phyloP scores from a whole-genome alignment of 2,113 vertebrate genomes.

The Ceuthmochares aereus region DNA sequence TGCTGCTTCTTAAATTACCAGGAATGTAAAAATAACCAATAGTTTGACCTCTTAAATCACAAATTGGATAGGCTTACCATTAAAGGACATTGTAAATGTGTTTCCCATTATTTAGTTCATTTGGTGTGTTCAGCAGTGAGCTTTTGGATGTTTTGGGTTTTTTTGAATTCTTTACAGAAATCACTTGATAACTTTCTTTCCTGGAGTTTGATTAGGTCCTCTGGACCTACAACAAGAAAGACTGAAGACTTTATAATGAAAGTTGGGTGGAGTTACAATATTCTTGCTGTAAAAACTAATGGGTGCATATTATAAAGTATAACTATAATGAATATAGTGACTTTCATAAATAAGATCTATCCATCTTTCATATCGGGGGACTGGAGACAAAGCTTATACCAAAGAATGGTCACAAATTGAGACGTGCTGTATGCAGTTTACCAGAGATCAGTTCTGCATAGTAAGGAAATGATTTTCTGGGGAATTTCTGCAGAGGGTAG shows the following conservation, averaged over 20 bases:
- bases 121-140: slow-evolving; percentile 74
- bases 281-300: not conserved
- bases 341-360: not conserved
- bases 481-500: not conserved
- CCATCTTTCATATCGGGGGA: not conserved
- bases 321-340: not conserved
- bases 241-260: slow-evolving; percentile 38
- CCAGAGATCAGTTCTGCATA: not conserved
- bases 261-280: not conserved
- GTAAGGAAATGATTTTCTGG: not conserved
- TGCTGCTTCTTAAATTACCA: slow-evolving; percentile 79
- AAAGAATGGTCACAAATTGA: not conserved
- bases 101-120: slow-evolving; percentile 83
- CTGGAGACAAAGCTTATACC: not conserved
- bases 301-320: not conserved
- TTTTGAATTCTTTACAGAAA: slow-evolving; percentile 61
- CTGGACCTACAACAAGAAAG: slow-evolving; percentile 10
- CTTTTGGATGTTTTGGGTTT: slow-evolving; percentile 52
- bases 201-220: slow-evolving; percentile 59
- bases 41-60: slow-evolving; percentile 82
- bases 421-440: not conserved
- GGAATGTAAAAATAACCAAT: slow-evolving; percentile 81
- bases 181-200: slow-evolving; percentile 67
- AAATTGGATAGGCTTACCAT: slow-evolving; percentile 79
- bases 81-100: slow-evolving; percentile 80